These are phyloP conservation scores for Microctenopoma steveboyesi DNA, from an alignment of 2,797 vertebrate species.

Conservation along the genomic window DNA sequence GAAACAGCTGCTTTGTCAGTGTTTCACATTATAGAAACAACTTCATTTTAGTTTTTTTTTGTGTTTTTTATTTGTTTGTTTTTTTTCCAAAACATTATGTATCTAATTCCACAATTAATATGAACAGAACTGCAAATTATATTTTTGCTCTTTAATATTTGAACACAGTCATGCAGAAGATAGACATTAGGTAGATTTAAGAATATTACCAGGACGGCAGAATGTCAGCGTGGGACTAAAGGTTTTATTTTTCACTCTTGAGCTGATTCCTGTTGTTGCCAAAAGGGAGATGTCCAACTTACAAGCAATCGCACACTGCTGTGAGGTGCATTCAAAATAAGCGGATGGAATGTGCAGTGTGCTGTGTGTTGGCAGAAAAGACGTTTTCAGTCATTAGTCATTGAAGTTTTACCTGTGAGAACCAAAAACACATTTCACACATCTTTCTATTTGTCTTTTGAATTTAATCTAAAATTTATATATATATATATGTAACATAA, in stretches of 20 bases:
- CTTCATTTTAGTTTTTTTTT: conserved; percentile 7
- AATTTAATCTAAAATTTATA: not conserved
- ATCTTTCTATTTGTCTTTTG: not conserved
- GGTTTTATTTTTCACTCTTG: conserved; percentile 66
- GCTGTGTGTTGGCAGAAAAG: conserved; percentile 32
- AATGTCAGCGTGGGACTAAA: conserved; percentile 85
- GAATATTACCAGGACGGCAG: conserved; percentile 83
- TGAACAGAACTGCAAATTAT: not conserved
- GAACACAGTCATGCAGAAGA: conserved; percentile 58
- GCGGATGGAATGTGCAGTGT: conserved; percentile 57
- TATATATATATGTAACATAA: too few relatives aligned
- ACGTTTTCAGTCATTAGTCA: conserved; percentile 21
- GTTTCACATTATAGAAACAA: not conserved
- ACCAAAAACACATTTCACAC: not conserved
- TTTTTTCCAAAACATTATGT: not conserved
- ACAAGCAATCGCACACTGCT: conserved; percentile 70
- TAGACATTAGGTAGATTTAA: conserved; percentile 86
- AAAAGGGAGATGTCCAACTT: conserved; percentile 72
- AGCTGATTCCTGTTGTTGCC: conserved; percentile 69
- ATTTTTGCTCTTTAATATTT: not conserved
- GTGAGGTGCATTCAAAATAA: conserved; percentile 69
- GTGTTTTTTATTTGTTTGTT: not conserved
- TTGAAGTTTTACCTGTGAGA: conserved; percentile 31
- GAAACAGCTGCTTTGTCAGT: not conserved
- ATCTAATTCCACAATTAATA: not conserved